These are phyloP conservation scores for Subacronicta megacephala DNA, from an alignment of 2,888 invertebrate species.

Conservation along the genomic window DNA sequence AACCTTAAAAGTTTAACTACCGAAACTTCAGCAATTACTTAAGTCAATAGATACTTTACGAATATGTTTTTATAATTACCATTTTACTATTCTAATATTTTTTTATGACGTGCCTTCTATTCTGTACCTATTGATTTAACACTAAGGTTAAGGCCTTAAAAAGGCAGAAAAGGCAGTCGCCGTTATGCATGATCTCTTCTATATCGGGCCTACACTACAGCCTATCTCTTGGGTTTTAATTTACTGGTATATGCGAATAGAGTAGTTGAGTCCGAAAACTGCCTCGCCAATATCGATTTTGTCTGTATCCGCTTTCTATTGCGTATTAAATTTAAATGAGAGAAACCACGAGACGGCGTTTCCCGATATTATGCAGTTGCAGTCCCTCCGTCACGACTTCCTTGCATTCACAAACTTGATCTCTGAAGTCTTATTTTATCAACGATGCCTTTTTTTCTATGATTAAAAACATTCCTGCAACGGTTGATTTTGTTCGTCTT, in stretches of 20 bases:
- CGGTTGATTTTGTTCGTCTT: slow-evolving; percentile 21
- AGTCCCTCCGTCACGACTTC: slow-evolving; percentile 31
- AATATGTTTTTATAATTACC: too few relatives aligned
- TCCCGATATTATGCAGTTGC: slow-evolving; percentile 36
- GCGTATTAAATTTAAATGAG: slow-evolving; percentile 49
- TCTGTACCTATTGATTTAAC: too few relatives aligned
- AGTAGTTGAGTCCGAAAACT: slow-evolving; percentile 16
- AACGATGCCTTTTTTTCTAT: slow-evolving; percentile 26
- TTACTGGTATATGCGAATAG: too few relatives aligned
- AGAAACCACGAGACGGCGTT: slow-evolving; percentile 21
- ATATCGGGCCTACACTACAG: too few relatives aligned
- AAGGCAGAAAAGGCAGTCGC: too few relatives aligned
- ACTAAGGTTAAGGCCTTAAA: too few relatives aligned
- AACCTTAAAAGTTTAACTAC: not conserved
- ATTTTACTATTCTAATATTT: too few relatives aligned
- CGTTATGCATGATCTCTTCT: too few relatives aligned
- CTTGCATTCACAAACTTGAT: slow-evolving; percentile 45
- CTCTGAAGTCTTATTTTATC: slow-evolving; percentile 18
- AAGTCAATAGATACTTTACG: too few relatives aligned
- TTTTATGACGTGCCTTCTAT: too few relatives aligned
- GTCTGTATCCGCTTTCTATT: slow-evolving; percentile 43
- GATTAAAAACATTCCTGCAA: slow-evolving; percentile 44
- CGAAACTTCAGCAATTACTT: not conserved
- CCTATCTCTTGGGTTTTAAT: too few relatives aligned
- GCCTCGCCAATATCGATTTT: slow-evolving; percentile 42